phyloP scores from a whole-genome alignment of 1,140 invertebrate genomes.

The Drosophila funebris region DNA sequence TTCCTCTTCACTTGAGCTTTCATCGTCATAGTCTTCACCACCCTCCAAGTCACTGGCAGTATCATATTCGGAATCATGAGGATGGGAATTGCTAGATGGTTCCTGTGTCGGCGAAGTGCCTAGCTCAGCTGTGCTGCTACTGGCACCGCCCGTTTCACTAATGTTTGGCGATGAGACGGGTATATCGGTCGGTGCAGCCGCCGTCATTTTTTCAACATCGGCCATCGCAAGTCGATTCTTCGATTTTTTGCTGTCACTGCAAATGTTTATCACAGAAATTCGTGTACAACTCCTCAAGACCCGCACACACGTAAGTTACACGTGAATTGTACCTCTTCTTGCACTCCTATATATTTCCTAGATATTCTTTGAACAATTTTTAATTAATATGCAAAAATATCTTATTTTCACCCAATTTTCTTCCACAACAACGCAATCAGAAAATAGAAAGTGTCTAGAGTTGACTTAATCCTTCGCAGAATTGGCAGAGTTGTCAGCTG shows the following conservation, averaged over 20 bases:
- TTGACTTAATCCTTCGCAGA: conserved; percentile 6
- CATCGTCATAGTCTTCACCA: conserved; percentile 83
- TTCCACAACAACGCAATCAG: conserved; percentile 75
- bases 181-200: conserved; percentile 62
- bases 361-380: neutral
- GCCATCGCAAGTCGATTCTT: conserved; percentile 63
- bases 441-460: conserved; percentile 73
- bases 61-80: conserved; percentile 81
- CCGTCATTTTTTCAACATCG: conserved; percentile 73
- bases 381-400: conserved; percentile 19
- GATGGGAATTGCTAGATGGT: conserved; percentile 77
- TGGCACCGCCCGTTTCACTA: conserved; percentile 36
- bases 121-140: conserved; percentile 40
- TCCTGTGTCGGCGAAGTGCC: conserved; percentile 78
- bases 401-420: conserved; percentile 57
- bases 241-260: conserved; percentile 47
- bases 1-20: conserved; percentile 77
- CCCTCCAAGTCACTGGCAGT: conserved; percentile 80
- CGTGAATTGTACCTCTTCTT: conserved; percentile 4
- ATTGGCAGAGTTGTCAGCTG: conserved; percentile 39
- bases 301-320: conserved; percentile 24
- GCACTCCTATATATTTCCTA: neutral
- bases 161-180: conserved; percentile 48
- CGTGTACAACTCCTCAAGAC: conserved; percentile 17
- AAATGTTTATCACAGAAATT: conserved; percentile 34